Evolutionary conservation across 2,113 vertebrate species (phyloP).

Genomic region (Apeltes quadracus): DNA sequence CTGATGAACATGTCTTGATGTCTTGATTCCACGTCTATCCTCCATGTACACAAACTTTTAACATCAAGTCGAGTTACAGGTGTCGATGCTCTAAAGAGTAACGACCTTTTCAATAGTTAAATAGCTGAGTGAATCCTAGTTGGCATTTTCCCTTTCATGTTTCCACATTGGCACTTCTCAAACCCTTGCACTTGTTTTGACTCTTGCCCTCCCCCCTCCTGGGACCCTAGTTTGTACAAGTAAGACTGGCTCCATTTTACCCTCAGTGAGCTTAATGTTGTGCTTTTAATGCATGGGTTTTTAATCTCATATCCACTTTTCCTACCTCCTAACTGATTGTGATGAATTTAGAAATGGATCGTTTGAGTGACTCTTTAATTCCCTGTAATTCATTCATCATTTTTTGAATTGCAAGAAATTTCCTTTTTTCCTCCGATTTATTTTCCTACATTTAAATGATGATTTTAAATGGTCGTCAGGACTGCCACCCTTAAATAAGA

Average conservation of each 20-base stretch:
- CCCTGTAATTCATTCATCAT: constrained; percentile 37
- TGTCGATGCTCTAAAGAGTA: background rate
- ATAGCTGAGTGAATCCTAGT: constrained; percentile 77
- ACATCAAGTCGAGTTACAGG: background rate
- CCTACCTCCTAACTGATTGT: constrained; percentile 41
- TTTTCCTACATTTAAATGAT: constrained; percentile 37
- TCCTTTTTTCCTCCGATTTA: constrained; percentile 35
- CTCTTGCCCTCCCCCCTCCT: constrained; percentile 81
- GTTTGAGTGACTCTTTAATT: constrained; percentile 24
- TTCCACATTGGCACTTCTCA: constrained; percentile 74
- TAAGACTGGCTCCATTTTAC: constrained; percentile 82
- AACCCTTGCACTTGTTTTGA: constrained; percentile 79
- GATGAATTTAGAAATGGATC: constrained; percentile 51
- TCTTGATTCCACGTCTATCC: background rate
- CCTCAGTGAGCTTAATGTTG: constrained; percentile 57
- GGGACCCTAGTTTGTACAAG: constrained; percentile 93
- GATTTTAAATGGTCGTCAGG: constrained; percentile 13
- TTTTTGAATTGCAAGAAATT: constrained; percentile 54
- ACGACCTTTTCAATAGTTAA: background rate
- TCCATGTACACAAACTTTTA: background rate
- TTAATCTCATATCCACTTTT: constrained; percentile 50
- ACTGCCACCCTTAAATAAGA: constrained; percentile 16
- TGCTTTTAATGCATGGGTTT: constrained; percentile 71
- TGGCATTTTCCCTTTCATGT: constrained; percentile 81
- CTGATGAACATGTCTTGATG: constrained; percentile 3